Percentiles rank a stretch among this genome's conserved stretches.
phyloP scores from a whole-genome alignment of 2,797 vertebrate species.

The Carcharodon carcharias region DNA sequence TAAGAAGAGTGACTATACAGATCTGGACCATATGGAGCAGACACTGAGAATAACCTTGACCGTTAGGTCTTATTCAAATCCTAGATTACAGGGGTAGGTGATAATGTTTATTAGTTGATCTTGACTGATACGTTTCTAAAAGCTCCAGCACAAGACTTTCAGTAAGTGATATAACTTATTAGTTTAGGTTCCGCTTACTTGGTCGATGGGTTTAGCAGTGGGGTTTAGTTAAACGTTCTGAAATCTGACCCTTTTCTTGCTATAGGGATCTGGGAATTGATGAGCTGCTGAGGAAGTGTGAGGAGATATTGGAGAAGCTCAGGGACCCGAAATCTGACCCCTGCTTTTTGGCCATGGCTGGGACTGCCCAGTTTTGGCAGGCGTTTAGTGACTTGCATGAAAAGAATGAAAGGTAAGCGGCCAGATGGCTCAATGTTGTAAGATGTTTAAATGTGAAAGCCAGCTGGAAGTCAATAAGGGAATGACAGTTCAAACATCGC shows the following conservation, averaged over 20 bases:
- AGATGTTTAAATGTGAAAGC: background rate
- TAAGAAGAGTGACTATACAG: background rate
- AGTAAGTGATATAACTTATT: background rate
- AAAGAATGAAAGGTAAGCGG: slow-evolving; percentile 60
- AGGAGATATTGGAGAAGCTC: slow-evolving; percentile 58
- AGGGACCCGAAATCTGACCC: slow-evolving; percentile 56
- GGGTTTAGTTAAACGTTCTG: background rate
- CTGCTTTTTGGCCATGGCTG: slow-evolving; percentile 62
- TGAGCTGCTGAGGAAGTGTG: slow-evolving; percentile 55
- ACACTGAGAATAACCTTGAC: background rate
- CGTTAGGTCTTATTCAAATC: background rate
- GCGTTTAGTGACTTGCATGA: slow-evolving; percentile 58
- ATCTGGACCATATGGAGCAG: background rate
- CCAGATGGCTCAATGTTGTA: background rate
- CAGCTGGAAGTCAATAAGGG: background rate
- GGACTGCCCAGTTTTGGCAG: slow-evolving; percentile 58
- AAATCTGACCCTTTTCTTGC: background rate
- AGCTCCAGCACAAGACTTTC: background rate
- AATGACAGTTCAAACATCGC: background rate
- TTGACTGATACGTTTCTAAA: background rate
- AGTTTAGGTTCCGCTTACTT: background rate
- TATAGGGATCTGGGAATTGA: slow-evolving; percentile 62
- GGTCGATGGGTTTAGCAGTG: background rate
- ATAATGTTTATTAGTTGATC: background rate
- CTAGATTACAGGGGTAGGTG: background rate